phyloP scores from a whole-genome alignment of 2,797 vertebrate genomes.

The Propithecus perrieri region DNA sequence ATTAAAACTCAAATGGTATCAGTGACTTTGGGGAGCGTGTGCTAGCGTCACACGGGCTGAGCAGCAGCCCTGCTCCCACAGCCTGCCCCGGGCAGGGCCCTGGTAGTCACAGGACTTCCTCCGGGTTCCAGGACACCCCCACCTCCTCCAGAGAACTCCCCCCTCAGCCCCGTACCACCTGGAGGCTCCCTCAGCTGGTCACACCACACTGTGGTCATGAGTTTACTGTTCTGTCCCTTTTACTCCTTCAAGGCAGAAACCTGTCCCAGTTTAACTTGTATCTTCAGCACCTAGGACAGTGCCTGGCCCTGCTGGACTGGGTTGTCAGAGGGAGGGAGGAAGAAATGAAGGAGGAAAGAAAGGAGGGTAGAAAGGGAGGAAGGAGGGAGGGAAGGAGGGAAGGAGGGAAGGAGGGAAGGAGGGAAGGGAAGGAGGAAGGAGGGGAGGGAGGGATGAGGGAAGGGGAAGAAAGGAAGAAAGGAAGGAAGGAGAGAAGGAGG shows the following conservation, averaged over 20 bases:
- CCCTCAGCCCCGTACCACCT: background rate
- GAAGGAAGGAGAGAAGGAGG: rapidly evolving
- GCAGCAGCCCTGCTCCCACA: background rate
- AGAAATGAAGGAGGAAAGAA: no score
- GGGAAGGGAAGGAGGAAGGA: background rate
- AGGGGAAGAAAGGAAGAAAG: background rate
- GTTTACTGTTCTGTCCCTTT: background rate
- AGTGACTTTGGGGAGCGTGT: conserved; percentile 1
- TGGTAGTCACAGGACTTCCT: background rate
- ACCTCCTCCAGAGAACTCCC: background rate
- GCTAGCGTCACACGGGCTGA: background rate
- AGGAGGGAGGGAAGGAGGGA: no score
- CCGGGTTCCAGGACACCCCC: background rate
- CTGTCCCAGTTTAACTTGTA: background rate
- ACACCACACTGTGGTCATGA: rapidly evolving
- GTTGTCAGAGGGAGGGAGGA: background rate
- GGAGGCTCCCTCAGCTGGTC: rapidly evolving
- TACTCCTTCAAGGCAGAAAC: background rate
- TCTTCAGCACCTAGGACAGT: conserved; percentile 15
- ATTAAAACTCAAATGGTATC: background rate
- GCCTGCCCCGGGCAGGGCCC: background rate
- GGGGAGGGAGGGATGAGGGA: background rate
- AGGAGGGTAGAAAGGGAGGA: no score
- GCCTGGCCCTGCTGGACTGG: rapidly evolving
- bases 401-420: background rate